phyloP scores from a whole-genome alignment of 2,888 invertebrate genomes.

The Cantharis rufa region DNA sequence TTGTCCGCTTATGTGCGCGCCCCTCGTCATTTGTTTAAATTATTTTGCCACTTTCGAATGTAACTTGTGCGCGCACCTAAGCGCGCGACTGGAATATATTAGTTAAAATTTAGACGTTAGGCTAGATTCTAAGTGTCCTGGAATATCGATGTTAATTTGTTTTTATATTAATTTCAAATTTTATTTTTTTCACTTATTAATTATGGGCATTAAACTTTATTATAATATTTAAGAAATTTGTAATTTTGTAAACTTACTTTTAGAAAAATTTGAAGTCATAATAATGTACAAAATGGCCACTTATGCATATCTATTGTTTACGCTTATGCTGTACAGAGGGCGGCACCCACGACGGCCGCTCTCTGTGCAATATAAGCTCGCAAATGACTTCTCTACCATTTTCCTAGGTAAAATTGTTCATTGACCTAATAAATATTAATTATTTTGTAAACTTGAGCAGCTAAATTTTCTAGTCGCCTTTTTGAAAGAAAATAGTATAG shows the following conservation, averaged over 20 bases:
- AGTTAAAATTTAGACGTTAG: constrained; percentile 4
- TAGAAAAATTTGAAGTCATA: background rate
- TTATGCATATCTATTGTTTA: background rate
- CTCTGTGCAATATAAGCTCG: background rate
- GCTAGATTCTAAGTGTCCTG: constrained; percentile 23
- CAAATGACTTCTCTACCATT: background rate
- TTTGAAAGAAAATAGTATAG: background rate
- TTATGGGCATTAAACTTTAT: background rate
- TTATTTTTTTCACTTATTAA: constrained; percentile 1
- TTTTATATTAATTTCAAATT: constrained; percentile 5
- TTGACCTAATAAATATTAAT: background rate
- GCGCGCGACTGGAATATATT: background rate
- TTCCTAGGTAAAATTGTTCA: background rate
- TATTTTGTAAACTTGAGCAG: constrained; percentile 6
- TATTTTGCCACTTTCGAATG: background rate
- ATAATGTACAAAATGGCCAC: background rate
- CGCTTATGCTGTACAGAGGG: background rate
- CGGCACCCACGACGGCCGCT: background rate
- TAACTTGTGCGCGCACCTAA: background rate
- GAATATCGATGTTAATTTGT: constrained; percentile 20
- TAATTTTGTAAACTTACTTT: background rate
- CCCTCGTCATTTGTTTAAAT: background rate
- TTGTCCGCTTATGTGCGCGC: background rate
- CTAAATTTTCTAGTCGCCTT: constrained; percentile 9
- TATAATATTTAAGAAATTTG: background rate